phyloP scores from a whole-genome alignment of 1,140 invertebrate genomes.

The Matsumurasca onukii region DNA sequence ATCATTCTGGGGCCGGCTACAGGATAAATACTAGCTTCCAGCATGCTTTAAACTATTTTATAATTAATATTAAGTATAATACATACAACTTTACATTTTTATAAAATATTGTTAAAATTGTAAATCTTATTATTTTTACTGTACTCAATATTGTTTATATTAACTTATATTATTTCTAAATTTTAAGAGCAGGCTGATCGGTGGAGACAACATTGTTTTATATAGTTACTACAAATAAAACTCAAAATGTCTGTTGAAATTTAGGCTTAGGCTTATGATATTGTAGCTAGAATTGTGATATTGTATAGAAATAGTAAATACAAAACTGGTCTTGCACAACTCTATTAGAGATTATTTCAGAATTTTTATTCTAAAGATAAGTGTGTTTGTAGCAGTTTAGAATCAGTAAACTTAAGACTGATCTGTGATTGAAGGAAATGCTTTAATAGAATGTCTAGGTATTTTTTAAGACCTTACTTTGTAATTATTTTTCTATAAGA shows the following conservation, averaged over 20 bases:
- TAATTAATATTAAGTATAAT: no score
- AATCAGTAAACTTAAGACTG: conserved; percentile 19
- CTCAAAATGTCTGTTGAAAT: not conserved
- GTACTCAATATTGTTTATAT: no score
- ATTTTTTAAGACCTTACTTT: not conserved
- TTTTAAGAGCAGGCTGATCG: not conserved
- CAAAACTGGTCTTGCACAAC: not conserved
- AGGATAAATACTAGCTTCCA: no score
- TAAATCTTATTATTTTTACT: not conserved
- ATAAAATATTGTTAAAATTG: not conserved
- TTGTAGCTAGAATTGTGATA: not conserved
- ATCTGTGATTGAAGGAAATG: conserved; percentile 9
- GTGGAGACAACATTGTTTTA: not conserved
- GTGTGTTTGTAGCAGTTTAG: conserved; percentile 2
- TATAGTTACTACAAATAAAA: not conserved
- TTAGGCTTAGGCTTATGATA: not conserved
- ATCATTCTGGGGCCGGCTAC: no score
- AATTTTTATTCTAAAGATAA: not conserved
- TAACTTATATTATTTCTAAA: no score
- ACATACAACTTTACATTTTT: no score
- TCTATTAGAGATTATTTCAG: not conserved
- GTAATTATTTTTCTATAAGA: not conserved
- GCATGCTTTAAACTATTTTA: no score
- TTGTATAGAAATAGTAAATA: not conserved
- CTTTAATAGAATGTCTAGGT: not conserved